Conservation (phyloP, 2,113 vertebrate genomes). For the Percopsis transmontana region DNA sequence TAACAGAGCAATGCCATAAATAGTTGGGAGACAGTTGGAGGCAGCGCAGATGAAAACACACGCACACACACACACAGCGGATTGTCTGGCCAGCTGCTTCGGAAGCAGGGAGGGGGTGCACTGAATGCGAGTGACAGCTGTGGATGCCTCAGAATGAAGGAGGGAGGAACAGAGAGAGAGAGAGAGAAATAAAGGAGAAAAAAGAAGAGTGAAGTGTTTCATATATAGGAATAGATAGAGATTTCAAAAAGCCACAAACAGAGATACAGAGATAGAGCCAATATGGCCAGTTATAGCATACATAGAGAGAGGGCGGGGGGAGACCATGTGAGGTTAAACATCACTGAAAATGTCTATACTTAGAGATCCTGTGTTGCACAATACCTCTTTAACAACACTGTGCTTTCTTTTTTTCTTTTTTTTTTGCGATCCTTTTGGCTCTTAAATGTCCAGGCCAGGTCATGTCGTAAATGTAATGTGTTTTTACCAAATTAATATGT, state of each 20-base stretch:
- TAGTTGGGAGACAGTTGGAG: constrained; percentile 60
- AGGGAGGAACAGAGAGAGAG: constrained; percentile 12
- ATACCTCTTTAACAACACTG: constrained; percentile 62
- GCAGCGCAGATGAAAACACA: constrained; percentile 28
- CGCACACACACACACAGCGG: constrained; percentile 16
- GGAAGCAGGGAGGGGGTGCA: constrained; percentile 37
- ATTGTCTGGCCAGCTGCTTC: constrained; percentile 64
- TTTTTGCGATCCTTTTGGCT: neutral
- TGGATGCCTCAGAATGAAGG: constrained; percentile 65
- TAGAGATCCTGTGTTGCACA: constrained; percentile 75
- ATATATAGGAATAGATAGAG: neutral
- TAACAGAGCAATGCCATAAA: constrained; percentile 49
- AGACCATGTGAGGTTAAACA: constrained; percentile 63
- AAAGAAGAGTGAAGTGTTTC: neutral
- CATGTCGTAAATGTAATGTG: no score
- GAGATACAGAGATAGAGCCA: neutral
- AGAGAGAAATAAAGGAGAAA: constrained; percentile 6
- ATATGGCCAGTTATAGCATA: neutral
- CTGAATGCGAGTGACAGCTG: constrained; percentile 73
- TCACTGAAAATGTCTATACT: constrained; percentile 57
- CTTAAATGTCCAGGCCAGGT: no score
- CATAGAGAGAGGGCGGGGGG: neutral
- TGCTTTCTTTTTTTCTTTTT: constrained; percentile 27
- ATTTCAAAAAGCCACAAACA: constrained; percentile 1
- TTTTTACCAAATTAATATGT: no score